Evolutionary conservation across 2,113 vertebrate genomes (phyloP), one percentile per base, ranked within the genome.

Genomic region (Protobothrops flavoviridis): DNA sequence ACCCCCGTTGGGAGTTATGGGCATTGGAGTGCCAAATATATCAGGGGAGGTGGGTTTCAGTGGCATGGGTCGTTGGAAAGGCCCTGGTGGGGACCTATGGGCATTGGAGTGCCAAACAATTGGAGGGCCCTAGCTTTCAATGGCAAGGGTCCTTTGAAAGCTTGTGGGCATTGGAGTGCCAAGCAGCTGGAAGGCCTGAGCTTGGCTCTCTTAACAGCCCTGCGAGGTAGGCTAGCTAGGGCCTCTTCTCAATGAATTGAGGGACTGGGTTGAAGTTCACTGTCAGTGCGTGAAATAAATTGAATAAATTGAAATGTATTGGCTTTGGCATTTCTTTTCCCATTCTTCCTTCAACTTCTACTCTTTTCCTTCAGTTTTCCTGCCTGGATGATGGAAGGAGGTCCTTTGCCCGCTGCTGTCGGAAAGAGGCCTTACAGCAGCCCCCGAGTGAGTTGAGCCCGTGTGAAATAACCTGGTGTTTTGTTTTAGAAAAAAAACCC

Each of bases 1-100:
- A 24, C 0, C 59, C 21, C 0, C 8, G 1, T 9, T 0, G 59
- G 8, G 59, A 59, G 57, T 59, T 59, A 26, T 10, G 24, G 57
- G 57, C 2, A 24, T 26, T 59, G 23, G 23, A 61, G 24, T 61
- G 24, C 8, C 59, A 3, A 61, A 3, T 3, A 61, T 0, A 26
- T 59, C 0, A 2, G 21, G 21, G 6, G 23, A 5, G 5, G 4
- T 7, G 3, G 57, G 7, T 24, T 59, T 6, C 23, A 59, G 6
- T 57, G 0, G 8, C 57, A 59, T 59, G 24, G 21, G 9, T 61
- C 11, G 9, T 26, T 61, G 26, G 59, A 26, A 61, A 61, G 24
- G 21, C 20, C 56, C 56, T 5, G 4, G 5, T 21, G 20, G 20
- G 55, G 55, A 56, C 3, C 29, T 10, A 64, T 64, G 26, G 26